These are phyloP conservation scores for Trichechus manatus DNA, from an alignment of 2,113 vertebrate species.

Conservation along the genomic window DNA sequence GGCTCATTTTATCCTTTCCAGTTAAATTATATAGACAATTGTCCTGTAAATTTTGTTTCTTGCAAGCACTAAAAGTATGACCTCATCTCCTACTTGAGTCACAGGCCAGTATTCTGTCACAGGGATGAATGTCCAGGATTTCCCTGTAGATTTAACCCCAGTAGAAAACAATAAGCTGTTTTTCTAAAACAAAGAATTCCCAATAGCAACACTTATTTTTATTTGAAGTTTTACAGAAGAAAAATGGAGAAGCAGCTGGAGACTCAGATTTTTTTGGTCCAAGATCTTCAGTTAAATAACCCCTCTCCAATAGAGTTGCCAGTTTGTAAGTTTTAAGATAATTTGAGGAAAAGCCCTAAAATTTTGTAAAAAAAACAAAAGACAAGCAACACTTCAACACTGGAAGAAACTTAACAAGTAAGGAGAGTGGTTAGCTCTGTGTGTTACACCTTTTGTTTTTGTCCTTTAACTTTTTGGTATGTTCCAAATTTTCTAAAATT, in stretches of 20 bases:
- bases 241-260: conserved; percentile 7
- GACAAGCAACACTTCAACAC: neutral
- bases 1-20: neutral
- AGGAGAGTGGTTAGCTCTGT: neutral
- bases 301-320: neutral
- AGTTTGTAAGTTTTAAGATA: conserved; percentile 29
- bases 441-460: neutral
- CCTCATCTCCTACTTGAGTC: neutral
- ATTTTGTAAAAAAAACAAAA: neutral
- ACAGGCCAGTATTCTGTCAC: conserved; percentile 43
- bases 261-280: neutral
- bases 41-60: conserved; percentile 25
- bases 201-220: conserved; percentile 23
- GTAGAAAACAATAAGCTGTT: neutral
- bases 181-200: conserved; percentile 36
- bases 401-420: neutral
- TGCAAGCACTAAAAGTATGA: conserved; percentile 12
- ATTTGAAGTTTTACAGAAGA: neutral
- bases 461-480: neutral
- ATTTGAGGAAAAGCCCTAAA: neutral
- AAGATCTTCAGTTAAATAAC: conserved; percentile 5
- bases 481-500: neutral
- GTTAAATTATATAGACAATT: neutral
- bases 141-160: conserved; percentile 39
- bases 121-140: conserved; percentile 29